phyloP scores from a whole-genome alignment of 2,888 invertebrate species.

The Hypercompe scribonia region DNA sequence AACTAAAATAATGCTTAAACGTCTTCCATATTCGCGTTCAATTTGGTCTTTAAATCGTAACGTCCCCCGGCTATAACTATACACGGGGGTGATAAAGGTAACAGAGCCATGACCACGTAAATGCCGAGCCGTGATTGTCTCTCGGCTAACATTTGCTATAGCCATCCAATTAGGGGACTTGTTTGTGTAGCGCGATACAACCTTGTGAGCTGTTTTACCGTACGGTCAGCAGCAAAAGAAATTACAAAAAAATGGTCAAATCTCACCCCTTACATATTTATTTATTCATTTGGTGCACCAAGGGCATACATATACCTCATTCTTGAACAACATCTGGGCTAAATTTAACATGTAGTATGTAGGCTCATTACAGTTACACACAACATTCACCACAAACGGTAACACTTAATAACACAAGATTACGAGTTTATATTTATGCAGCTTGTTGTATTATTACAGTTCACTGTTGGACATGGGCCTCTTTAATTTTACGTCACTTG shows the following conservation, averaged over 20 bases:
- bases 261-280: no score
- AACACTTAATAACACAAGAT: no score
- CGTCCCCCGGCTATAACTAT: slow-evolving; percentile 47
- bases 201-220: slow-evolving; percentile 41
- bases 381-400: no score
- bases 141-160: slow-evolving; percentile 76
- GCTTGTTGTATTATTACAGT: no score
- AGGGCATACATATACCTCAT: no score
- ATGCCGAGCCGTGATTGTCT: slow-evolving; percentile 75
- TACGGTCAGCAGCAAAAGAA: neutral
- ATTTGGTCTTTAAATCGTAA: slow-evolving; percentile 5
- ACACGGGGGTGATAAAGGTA: slow-evolving; percentile 62
- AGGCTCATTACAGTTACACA: no score
- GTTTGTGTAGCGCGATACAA: slow-evolving; percentile 44
- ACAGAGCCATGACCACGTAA: slow-evolving; percentile 67
- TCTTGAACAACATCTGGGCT: no score
- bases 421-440: no score
- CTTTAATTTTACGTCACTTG: no score
- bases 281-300: no score
- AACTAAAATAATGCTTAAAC: neutral
- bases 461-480: no score
- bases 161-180: slow-evolving; percentile 74
- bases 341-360: no score
- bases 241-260: neutral
- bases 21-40: neutral